Evolutionary conservation across 2,888 invertebrate genomes (phyloP).

Genomic region (Pristionchus entomophagus): DNA sequence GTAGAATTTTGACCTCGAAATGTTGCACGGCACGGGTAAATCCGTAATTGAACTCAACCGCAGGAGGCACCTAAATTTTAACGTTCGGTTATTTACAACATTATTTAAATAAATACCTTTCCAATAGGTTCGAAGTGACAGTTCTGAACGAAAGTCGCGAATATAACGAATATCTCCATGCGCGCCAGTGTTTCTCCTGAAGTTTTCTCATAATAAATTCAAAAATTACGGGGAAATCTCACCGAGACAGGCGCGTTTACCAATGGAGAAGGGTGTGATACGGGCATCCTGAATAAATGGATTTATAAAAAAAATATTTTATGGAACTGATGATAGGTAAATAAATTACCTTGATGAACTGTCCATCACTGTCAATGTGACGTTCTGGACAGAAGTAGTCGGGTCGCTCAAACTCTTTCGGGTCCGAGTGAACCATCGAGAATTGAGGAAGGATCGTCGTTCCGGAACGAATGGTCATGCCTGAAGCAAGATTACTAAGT

Average conservation of each 20-base stretch:
- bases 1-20: neutral
- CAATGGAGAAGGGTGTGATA: conserved; percentile 9
- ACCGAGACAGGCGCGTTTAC: conserved; percentile 13
- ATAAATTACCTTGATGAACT: conserved; percentile 20
- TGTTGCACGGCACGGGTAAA: neutral
- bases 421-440: too few species aligned
- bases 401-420: conserved; percentile 38
- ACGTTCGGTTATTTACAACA: neutral
- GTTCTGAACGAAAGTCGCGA: neutral
- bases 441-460: conserved; percentile 27
- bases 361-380: neutral
- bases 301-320: neutral
- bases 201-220: neutral
- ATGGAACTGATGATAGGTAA: neutral
- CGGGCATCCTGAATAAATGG: neutral
- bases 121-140: neutral
- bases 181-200: neutral
- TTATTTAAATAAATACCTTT: neutral
- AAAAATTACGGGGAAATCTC: neutral
- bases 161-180: conserved; percentile 7
- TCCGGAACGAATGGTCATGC: neutral
- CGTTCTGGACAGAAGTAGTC: conserved; percentile 32
- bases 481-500: neutral
- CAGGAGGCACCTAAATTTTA: neutral
- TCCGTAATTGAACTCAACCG: neutral